These are phyloP conservation scores for Resseliella maxima DNA, from an alignment of 2,888 invertebrate species.

Conservation along the genomic window DNA sequence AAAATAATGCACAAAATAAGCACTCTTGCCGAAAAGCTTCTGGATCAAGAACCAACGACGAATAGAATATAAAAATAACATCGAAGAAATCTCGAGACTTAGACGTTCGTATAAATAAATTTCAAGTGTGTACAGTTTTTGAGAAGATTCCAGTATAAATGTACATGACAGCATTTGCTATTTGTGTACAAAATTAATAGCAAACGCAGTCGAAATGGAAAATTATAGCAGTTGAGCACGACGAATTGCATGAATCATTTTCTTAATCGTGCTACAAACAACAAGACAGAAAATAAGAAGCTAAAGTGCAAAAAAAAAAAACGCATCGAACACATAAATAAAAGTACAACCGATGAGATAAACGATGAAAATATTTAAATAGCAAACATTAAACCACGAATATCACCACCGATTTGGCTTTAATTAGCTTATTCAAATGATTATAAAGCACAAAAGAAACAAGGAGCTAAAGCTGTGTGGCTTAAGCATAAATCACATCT, in stretches of 20 bases:
- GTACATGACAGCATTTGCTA: not conserved
- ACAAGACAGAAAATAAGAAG: not conserved
- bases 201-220: conserved; percentile 25
- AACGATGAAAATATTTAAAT: conserved; percentile 28
- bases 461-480: no score
- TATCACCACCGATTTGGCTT: not conserved
- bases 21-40: not conserved
- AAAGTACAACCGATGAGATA: not conserved
- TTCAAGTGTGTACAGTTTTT: not conserved
- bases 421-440: no score
- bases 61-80: not conserved
- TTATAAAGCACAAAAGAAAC: no score
- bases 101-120: not conserved
- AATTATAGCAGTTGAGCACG: not conserved
- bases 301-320: not conserved
- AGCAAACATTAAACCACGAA: not conserved
- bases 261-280: conserved; percentile 36
- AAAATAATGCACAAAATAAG: not conserved
- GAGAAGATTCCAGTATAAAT: not conserved
- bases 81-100: not conserved
- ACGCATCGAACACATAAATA: not conserved
- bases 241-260: not conserved
- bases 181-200: not conserved
- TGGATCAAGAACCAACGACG: not conserved
- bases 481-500: no score